Base-by-base conservation (phyloP, 2,888 invertebrate species). In the Xestia c-nigrum region DNA sequence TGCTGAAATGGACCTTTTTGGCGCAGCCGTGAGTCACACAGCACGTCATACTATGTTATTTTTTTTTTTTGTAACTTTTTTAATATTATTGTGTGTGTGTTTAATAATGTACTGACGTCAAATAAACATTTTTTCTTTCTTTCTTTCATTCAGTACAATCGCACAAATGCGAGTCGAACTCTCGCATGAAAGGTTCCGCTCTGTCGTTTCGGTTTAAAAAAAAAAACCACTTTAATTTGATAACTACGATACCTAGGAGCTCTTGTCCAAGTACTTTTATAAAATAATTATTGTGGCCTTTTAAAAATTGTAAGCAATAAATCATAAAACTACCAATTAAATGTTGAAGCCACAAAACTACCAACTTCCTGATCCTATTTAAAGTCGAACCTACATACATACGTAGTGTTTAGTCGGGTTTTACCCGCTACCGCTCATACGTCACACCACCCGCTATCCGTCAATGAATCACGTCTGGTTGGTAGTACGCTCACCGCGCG, bases 401-500 rank as follows among this genome's bases (percentile, higher is more conserved):
- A 14, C 43, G 6, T 43, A 10, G 0, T 63, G n/a, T n/a, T n/a
- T 46, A 47, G 16, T 6, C 1, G 12, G n/a, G 3, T 24, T 16
- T 21, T 1, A 40, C 21, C 69, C 71, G 85, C 87, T 76, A 31
- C 31, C 66, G 74, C 85, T 65, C 38, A n/a, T 73, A 0, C 0
- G 59, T 47, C 31, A 10, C 24, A 10, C 75, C 72, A 12, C 43
- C 38, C 7, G n/a, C 75, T 55, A 76, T 43, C 79, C 74, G 66
- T 85, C 72, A 88, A 89, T 90, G 89, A 89, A 89, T 89, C 89
- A 90, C 86, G 64, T 46, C 47, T 57, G 46, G 67, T 21, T 78
- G 68, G 82, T 86, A 82, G 83, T 86, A 83, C 88, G 76, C 73
- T 77, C 74, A 57, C 75, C 61, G 76, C 12, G 66, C 12, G 66